Evolutionary conservation across 2,888 invertebrate species (phyloP).

Genomic region (Troides oblongomaculatus): DNA sequence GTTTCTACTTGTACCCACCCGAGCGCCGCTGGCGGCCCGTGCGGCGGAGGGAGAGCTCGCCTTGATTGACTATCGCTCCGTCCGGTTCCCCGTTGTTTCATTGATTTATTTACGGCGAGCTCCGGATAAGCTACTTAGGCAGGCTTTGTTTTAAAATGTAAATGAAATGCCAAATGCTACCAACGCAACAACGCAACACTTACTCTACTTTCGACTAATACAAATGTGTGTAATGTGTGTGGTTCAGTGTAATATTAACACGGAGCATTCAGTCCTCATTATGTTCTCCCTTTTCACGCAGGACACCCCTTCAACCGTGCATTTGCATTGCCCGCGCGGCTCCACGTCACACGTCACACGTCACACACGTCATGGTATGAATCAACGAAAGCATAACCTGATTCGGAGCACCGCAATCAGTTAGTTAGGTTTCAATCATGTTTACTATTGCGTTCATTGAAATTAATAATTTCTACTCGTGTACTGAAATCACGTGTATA

Average conservation of each 20-base stretch:
- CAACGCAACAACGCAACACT: slow-evolving; percentile 1
- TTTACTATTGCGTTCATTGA: neutral
- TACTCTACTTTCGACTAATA: neutral
- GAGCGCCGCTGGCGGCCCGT: neutral
- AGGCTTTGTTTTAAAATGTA: slow-evolving; percentile 14
- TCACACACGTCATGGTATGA: too few species aligned
- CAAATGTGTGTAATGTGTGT: too few species aligned
- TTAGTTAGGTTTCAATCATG: too few species aligned
- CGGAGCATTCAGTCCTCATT: too few species aligned
- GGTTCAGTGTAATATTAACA: too few species aligned
- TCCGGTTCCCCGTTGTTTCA: slow-evolving; percentile 10
- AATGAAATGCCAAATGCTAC: slow-evolving; percentile 4
- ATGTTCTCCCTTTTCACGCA: too few species aligned
- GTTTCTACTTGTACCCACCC: neutral
- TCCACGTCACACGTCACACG: too few species aligned
- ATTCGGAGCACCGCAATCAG: too few species aligned
- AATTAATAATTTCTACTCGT: neutral
- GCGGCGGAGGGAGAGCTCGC: neutral
- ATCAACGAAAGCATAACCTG: too few species aligned
- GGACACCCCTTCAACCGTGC: too few species aligned
- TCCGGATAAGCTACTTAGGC: slow-evolving; percentile 18
- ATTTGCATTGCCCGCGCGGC: too few species aligned
- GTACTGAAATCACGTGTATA: neutral
- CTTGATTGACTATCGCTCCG: slow-evolving; percentile 8
- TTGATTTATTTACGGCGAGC: slow-evolving; percentile 11